Evolutionary conservation across 2,113 vertebrate genomes (phyloP), one percentile per base, ranked within the genome.

Genomic region (Chelonoidis abingdonii): DNA sequence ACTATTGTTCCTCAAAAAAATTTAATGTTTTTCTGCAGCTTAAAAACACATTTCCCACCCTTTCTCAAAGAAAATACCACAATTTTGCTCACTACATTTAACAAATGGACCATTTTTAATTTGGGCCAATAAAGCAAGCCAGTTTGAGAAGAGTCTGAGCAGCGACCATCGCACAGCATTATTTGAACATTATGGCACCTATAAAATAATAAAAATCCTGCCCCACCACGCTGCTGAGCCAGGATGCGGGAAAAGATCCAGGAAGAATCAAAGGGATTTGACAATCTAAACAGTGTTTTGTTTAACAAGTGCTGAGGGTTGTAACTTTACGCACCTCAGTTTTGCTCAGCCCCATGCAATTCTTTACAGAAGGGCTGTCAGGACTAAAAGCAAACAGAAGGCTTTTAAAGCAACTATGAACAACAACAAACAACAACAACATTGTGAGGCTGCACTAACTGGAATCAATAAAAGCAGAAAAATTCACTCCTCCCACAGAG

Each of bases 171-270:
- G 3, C n/a, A 8, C 0, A 0, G 16, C n/a, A 13, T 22, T 6
- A 65, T 53, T 87, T 0, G 0, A 80, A 5, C 0, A 0, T 95
- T 92, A 97, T 24, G 8, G 92, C 93, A 49, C 62, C 93, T 86
- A 90, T 93, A 94, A 96, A 97, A 94, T 87, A 91, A 97, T 85
- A 95, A 94, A 97, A 82, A n/a, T 65, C 80, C 5, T 6, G 1
- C 0, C 3, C 50, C 0, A 0, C 78, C 72, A 81, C 1, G 1
- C 27, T 1, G 1, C 27, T 1, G 89, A 86, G 80, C 52, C 94
- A 78, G 93, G 89, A 95, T 59, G 92, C 5, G 80, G 80, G 41
- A 76, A 76, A 88, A 56, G 89, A 79, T 2, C 86, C 76, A 44
- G 87, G 94, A 52, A 54, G 62, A 86, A 91, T 95, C 93, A 97